Evolutionary conservation across 2,888 invertebrate species (phyloP).

Genomic region (Lasioglossum lativentre): DNA sequence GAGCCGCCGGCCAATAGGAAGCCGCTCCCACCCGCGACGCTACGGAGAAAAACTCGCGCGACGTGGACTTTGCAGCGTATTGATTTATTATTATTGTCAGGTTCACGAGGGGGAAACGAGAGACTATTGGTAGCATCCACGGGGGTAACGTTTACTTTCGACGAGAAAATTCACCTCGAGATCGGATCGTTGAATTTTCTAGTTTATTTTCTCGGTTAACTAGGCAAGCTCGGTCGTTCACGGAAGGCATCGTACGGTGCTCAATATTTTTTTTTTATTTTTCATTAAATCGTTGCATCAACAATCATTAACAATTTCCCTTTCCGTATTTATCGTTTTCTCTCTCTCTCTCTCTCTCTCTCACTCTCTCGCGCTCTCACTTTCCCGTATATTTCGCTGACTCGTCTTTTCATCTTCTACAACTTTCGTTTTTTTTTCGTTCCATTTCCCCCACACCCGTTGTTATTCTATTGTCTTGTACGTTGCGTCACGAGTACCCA

Average conservation of each 20-base stretch:
- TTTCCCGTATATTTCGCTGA: slow-evolving; percentile 17
- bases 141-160: slow-evolving; percentile 62
- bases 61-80: neutral
- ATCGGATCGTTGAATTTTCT: slow-evolving; percentile 66
- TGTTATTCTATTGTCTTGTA: neutral
- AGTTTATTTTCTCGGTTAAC: slow-evolving; percentile 67
- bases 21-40: neutral
- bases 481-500: slow-evolving; percentile 1
- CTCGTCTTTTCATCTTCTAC: slow-evolving; percentile 42
- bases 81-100: slow-evolving; percentile 34
- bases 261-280: slow-evolving; percentile 58
- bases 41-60: neutral
- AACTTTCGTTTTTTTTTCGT: slow-evolving; percentile 49
- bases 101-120: slow-evolving; percentile 10
- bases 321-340: slow-evolving; percentile 44
- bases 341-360: slow-evolving; percentile 41
- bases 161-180: slow-evolving; percentile 71
- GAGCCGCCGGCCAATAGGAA: neutral
- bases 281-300: slow-evolving; percentile 81
- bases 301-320: slow-evolving; percentile 81
- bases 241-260: slow-evolving; percentile 85
- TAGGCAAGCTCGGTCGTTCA: slow-evolving; percentile 84
- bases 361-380: slow-evolving; percentile 16
- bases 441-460: too few relatives aligned
- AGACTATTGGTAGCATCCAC: slow-evolving; percentile 50